Evolutionary conservation across 2,888 invertebrate species (phyloP), one percentile per base, ranked within the genome.

Genomic region (Leptogaster cylindrica): DNA sequence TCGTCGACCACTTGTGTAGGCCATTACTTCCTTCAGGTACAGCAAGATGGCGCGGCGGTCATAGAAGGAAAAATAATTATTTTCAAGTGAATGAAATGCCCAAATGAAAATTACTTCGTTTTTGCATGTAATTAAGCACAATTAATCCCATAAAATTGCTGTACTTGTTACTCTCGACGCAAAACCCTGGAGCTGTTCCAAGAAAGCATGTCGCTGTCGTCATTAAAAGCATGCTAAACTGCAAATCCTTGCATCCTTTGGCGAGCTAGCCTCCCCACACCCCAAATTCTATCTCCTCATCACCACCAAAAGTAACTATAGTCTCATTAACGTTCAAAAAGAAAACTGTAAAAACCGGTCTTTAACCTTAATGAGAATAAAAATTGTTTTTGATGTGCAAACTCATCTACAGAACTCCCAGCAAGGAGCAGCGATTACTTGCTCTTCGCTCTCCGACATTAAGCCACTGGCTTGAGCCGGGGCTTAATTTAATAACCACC

Each of bases 301-400:
- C 48, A n/a, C 48, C 10, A 18, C 14, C 44, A 2, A 44, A 61
- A 61, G 44, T 61, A 61, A 50, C 68, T 66, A 50, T 61, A 68
- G 66, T 68, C 66, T 68, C 68, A 68, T 68, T 68, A 66, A 65
- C 63, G 63, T 63, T 58, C 52, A 20, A 51, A 41, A 65, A 48
- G 27, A 39, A 51, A 51, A 65, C n/a, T 50, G 41, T 23, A 51
- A 65, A 66, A 67, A 58, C 31, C 51, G 48, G 58, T 67, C 65
- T 67, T 69, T 69, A 69, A 69, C 65, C 67, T 63, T 58, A 69
- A 69, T 67, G 65, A 69, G 67, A 67, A 67, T 67, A 67, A 69
- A 69, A 69, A 69, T 69, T 69, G 67, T 67, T 69, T 69, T 69
- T 67, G 67, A 69, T 69, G 69, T 67, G 58, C 67, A 69, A 51